Evolutionary conservation across 2,797 vertebrate genomes (phyloP), one percentile per base, ranked within the genome.

Genomic region (Alca torda): DNA sequence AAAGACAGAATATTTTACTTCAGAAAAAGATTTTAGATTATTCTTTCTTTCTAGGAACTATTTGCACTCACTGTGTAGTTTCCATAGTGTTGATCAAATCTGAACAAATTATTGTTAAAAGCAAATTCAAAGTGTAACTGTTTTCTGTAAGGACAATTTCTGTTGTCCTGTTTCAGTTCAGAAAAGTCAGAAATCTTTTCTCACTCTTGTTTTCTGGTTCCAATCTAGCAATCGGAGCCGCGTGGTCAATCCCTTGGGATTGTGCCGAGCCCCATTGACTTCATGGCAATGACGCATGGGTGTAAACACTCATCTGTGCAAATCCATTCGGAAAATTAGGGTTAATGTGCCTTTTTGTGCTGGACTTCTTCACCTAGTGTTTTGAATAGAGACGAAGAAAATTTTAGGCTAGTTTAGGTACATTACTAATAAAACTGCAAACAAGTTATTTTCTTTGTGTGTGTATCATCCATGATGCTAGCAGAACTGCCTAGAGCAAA

Each of bases 331-430:
- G 24, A 65, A 31, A 53, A 75, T 84, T 17, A 45, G 70, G 70
- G n/a, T 70, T 89, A 57, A 74, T 68, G 53, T 61, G 24, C 50
- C 37, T 80, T 75, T 80, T 72, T 76, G 13, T 54, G 14, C 37
- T 90, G 74, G 39, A 60, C 46, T 50, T 79, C 65, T 90, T 94
- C 48, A n/a, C 31, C 9, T 84, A 10, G 4, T 89, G 43, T 89
- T 96, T 95, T 87, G 74, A 90, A 16, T 30, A 77, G 45, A 88
- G 41, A 48, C 30, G 11, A 90, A 92, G 48, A 95, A 95, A 92
- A 59, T 46, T 10, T 59, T 48, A 23, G 67, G 46, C 75, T 93
- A 17, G 78, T 89, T 93, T 64, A 90, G 69, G 43, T 86, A 19
- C 67, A 53, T 70, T 68, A 13, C 67, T 81, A 68, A 65, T 80